Percentiles rank a stretch among this genome's conserved stretches.
Conservation (phyloP, 1,140 invertebrate genomes). For the Drosophila paulistorum region DNA sequence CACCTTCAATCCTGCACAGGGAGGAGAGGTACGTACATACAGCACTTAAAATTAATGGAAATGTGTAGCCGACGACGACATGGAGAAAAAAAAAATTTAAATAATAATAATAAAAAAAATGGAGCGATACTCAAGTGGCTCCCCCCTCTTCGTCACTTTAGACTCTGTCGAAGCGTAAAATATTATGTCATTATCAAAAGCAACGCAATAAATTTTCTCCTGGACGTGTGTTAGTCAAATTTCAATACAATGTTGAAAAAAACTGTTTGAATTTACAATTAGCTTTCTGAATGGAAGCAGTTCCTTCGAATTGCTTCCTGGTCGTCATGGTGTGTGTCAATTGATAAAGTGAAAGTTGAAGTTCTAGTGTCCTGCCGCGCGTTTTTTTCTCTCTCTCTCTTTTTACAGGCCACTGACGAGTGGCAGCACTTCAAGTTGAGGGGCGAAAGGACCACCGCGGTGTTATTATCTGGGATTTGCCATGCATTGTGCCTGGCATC, state of each 20-base stretch:
- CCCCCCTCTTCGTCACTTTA: background rate
- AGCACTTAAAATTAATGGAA: constrained; percentile 82
- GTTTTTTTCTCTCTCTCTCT: constrained; percentile 36
- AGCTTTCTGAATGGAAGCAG: constrained; percentile 38
- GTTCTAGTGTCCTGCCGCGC: constrained; percentile 70
- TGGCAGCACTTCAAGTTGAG: constrained; percentile 50
- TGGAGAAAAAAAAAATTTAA: constrained; percentile 67
- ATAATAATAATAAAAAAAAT: constrained; percentile 73
- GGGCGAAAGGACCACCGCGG: constrained; percentile 58
- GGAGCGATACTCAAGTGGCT: constrained; percentile 45
- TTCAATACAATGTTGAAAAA: constrained; percentile 61
- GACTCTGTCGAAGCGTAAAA: constrained; percentile 77
- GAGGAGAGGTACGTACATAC: constrained; percentile 1
- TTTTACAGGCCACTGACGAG: constrained; percentile 71
- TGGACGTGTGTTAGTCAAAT: constrained; percentile 68
- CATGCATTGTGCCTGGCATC: constrained; percentile 71
- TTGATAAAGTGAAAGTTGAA: constrained; percentile 67
- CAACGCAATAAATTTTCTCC: constrained; percentile 71
- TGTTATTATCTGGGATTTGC: constrained; percentile 74
- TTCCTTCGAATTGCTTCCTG: constrained; percentile 31
- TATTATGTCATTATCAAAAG: constrained; percentile 81
- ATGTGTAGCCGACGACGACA: constrained; percentile 57
- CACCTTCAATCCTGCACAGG: background rate
- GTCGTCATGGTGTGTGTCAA: constrained; percentile 73
- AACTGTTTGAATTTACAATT: constrained; percentile 79